phyloP scores from a whole-genome alignment of 1,140 invertebrate species.

The Diachasmimorpha longicaudata region DNA sequence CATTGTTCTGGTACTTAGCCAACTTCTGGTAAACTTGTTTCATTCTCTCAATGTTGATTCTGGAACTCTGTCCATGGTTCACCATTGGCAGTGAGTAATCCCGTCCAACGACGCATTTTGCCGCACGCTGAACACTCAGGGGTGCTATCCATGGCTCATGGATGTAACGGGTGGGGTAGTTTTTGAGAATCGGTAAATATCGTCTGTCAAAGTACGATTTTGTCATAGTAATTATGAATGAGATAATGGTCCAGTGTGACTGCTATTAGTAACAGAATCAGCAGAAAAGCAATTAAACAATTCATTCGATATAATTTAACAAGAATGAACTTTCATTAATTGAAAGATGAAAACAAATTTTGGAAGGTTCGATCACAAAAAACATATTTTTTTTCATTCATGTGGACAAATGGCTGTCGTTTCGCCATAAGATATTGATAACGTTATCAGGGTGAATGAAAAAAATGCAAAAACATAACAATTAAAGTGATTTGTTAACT shows the following conservation, averaged over 20 bases:
- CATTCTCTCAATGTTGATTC: conserved; percentile 85
- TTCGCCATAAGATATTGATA: no score
- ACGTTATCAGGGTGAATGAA: no score
- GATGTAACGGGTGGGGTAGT: conserved; percentile 84
- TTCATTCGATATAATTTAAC: no score
- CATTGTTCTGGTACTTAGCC: conserved; percentile 66
- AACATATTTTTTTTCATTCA: no score
- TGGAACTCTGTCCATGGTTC: conserved; percentile 77
- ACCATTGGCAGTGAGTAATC: conserved; percentile 89
- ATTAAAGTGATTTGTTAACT: no score
- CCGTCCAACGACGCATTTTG: conserved; percentile 82
- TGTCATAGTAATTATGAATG: background rate
- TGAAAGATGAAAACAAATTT: no score
- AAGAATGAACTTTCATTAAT: no score
- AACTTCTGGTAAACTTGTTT: conserved; percentile 86
- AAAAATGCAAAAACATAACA: no score
- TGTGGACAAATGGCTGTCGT: no score
- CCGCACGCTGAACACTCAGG: conserved; percentile 75
- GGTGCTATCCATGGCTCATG: conserved; percentile 91
- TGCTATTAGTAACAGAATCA: no score
- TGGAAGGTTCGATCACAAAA: no score
- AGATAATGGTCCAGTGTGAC: background rate
- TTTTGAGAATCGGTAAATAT: conserved; percentile 82
- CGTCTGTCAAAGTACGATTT: conserved; percentile 63
- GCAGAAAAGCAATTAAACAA: no score